These are phyloP conservation scores for Itoplectis maculator DNA, from an alignment of 2,888 invertebrate species.

Conservation along the genomic window DNA sequence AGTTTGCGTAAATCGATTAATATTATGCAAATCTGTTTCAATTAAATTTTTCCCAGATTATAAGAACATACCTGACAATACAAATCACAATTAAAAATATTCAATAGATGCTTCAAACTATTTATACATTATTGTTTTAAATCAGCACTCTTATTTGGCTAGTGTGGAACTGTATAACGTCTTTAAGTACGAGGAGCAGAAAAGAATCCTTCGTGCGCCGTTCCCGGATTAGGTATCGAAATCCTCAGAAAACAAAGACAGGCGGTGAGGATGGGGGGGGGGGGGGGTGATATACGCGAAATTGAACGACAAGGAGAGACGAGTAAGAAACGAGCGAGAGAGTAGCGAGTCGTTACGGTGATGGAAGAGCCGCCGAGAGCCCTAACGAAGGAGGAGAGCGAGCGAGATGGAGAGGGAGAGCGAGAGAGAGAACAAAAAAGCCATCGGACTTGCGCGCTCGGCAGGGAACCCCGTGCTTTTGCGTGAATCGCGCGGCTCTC, in stretches of 20 bases:
- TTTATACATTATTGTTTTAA: too few relatives aligned
- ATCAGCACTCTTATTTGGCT: too few relatives aligned
- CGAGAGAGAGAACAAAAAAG: constrained; percentile 20
- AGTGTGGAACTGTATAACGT: too few relatives aligned
- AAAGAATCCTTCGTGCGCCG: too few relatives aligned
- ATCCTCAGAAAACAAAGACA: neutral
- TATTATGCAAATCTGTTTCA: too few relatives aligned
- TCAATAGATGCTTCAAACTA: too few relatives aligned
- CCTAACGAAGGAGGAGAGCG: neutral
- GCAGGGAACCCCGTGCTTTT: constrained; percentile 76
- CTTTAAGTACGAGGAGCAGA: too few relatives aligned
- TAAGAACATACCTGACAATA: too few relatives aligned
- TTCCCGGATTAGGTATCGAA: too few relatives aligned
- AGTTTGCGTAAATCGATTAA: too few relatives aligned
- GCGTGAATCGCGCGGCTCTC: constrained; percentile 71
- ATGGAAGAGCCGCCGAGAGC: constrained; percentile 4
- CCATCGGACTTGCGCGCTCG: constrained; percentile 75
- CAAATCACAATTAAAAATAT: too few relatives aligned
- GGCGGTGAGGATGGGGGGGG: neutral
- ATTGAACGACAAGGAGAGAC: neutral
- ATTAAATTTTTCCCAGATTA: too few relatives aligned
- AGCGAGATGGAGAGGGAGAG: neutral
- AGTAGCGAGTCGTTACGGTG: constrained; percentile 17
- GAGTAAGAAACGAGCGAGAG: neutral
- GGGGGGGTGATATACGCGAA: neutral